phyloP scores from a whole-genome alignment of 2,888 invertebrate genomes.

The Xestia sexstrigata region DNA sequence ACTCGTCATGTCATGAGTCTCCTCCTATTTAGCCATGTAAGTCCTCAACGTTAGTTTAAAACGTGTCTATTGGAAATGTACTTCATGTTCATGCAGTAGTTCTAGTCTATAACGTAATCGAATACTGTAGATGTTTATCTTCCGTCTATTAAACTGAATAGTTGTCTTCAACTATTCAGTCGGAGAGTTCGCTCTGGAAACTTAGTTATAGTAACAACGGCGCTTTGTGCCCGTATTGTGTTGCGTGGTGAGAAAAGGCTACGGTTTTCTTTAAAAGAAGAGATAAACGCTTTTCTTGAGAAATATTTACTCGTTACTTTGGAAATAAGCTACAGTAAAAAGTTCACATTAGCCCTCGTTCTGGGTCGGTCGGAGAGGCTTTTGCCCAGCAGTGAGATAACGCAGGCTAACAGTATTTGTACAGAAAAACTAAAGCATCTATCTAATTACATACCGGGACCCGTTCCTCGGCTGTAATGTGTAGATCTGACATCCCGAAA shows the following conservation, averaged over 20 bases:
- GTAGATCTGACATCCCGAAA: neutral
- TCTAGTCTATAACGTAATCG: slow-evolving; percentile 9
- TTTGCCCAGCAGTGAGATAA: neutral
- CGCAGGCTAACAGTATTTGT: neutral
- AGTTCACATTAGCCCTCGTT: neutral
- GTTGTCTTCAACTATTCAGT: too few species aligned
- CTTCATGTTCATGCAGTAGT: neutral
- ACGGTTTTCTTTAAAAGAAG: neutral
- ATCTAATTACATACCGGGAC: neutral
- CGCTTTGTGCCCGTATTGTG: slow-evolving; percentile 17
- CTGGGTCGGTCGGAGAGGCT: neutral
- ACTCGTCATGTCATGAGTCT: neutral
- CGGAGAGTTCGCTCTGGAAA: slow-evolving; percentile 25
- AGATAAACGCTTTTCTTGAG: slow-evolving; percentile 8
- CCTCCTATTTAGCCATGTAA: neutral
- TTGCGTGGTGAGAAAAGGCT: neutral
- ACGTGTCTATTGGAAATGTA: neutral
- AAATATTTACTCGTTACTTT: neutral
- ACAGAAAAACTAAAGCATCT: neutral
- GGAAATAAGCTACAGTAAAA: neutral
- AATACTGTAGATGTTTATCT: slow-evolving; percentile 35
- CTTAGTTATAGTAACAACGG: slow-evolving; percentile 14
- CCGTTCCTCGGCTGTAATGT: neutral
- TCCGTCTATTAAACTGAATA: slow-evolving; percentile 44
- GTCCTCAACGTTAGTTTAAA: neutral